Evolutionary conservation across 2,113 vertebrate genomes (phyloP).

Genomic region (Triplophysa rosa): DNA sequence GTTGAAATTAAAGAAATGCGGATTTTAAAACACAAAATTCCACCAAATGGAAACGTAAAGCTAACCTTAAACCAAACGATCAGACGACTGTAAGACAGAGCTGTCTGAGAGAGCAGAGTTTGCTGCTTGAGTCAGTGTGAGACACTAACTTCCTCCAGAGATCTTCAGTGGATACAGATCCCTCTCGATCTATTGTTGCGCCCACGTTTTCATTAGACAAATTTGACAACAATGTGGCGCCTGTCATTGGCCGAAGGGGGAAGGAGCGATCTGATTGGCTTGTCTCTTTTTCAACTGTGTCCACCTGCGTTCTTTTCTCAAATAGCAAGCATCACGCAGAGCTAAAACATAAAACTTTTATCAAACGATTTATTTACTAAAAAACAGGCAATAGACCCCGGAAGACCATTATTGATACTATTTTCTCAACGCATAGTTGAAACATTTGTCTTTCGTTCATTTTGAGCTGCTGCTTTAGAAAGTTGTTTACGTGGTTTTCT

Average conservation of each 20-base stretch:
- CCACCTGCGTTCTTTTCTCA: constrained; percentile 80
- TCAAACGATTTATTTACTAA: constrained; percentile 41
- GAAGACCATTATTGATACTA: neutral
- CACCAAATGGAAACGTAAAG: constrained; percentile 11
- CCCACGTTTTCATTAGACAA: constrained; percentile 95
- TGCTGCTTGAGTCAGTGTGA: constrained; percentile 69
- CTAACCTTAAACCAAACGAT: constrained; percentile 16
- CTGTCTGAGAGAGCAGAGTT: constrained; percentile 65
- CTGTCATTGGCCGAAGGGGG: constrained; percentile 91
- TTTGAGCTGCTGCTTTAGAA: neutral
- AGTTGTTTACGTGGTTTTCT: neutral
- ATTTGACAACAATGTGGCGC: constrained; percentile 97
- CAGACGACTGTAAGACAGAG: constrained; percentile 11
- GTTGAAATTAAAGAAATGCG: neutral
- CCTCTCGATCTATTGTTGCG: constrained; percentile 89
- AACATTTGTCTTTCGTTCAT: neutral
- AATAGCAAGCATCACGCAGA: constrained; percentile 77
- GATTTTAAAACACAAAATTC: constrained; percentile 11
- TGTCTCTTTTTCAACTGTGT: constrained; percentile 79
- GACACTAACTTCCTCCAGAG: constrained; percentile 81
- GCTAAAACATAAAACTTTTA: constrained; percentile 72
- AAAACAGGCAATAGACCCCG: constrained; percentile 32
- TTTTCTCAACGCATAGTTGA: neutral
- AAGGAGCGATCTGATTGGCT: constrained; percentile 89
- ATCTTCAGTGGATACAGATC: constrained; percentile 81